Evolutionary conservation across 2,888 invertebrate genomes (phyloP), one percentile per base, ranked within the genome.

Genomic region (Drosophila kambysellisi): DNA sequence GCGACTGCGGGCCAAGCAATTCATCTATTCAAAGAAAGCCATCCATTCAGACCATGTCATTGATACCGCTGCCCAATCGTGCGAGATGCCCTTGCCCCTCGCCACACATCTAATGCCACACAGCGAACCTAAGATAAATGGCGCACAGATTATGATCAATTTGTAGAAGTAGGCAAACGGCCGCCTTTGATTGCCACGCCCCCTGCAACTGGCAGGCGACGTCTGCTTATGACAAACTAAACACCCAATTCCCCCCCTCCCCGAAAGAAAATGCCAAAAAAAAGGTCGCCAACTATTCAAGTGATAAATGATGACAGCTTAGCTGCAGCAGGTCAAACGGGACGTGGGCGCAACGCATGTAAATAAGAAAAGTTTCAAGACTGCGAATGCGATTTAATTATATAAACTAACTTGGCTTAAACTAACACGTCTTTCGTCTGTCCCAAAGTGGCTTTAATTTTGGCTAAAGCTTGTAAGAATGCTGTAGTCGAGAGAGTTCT

Each of bases 121-220:
- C 68, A 59, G 35, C 29, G 30, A 57, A 41, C 35, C 20, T 50
- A 88, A 88, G 87, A 88, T 79, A 90, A 88, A 88, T 88, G 83
- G 86, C 87, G 59, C 70, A 77, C 83, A 88, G 91, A 88, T 88
- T 88, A 88, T 88, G 87, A 88, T 88, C 87, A 88, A 91, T 88
- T 88, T 88, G 87, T 90, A 90, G 91, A 75, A 78, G 81, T 56
- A 46, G 56, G 63, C 66, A 66, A 46, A 56, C 67, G 51, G 29
- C 20, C 32, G 82, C 60, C 82, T 82, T 78, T 77, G 83, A 66
- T 67, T 51, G 78, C 72, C 89, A 90, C 91, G 84, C 89, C 84
- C 74, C 74, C 53, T 70, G 32, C 60, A 70, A 58, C 68, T 71
- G 84, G 68, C 74, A 56, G 70, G 52, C 71, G 63, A 69, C 71